Conservation (phyloP, 2,113 vertebrate genomes). For the Boulengeromyrus knoepffleri region DNA sequence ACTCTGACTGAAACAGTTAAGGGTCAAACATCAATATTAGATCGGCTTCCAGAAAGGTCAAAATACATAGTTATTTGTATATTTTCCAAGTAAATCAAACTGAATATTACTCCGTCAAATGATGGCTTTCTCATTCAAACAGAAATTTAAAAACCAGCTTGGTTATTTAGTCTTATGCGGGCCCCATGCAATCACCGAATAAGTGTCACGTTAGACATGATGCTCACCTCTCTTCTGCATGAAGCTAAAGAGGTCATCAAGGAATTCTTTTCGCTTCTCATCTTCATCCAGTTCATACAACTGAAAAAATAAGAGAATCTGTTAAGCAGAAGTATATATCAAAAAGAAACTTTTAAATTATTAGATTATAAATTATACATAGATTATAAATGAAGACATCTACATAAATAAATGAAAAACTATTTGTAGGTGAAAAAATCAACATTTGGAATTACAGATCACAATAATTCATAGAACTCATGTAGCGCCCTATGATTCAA, state of each 20-base stretch:
- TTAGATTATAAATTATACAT: not conserved
- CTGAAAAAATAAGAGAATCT: slow-evolving; percentile 52
- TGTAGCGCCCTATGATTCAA: slow-evolving; percentile 17
- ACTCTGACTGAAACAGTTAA: not conserved
- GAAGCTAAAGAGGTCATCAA: slow-evolving; percentile 92
- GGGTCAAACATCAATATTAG: not conserved
- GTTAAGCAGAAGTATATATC: not conserved
- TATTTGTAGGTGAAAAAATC: not conserved
- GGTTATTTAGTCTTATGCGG: not conserved
- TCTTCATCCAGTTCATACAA: slow-evolving; percentile 87
- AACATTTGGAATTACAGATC: not conserved
- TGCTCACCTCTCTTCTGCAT: slow-evolving; percentile 94
- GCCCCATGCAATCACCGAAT: not conserved
- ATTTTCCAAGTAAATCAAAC: not conserved
- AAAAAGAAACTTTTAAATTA: not conserved
- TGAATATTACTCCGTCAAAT: not conserved
- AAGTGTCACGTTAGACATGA: not conserved
- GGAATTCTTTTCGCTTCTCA: slow-evolving; percentile 90
- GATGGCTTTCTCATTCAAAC: not conserved
- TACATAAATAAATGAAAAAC: not conserved
- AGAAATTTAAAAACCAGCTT: not conserved
- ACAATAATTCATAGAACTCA: not conserved
- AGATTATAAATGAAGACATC: not conserved
- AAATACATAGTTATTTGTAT: not conserved
- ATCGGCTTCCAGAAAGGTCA: not conserved